Base-by-base conservation (phyloP, 2,888 invertebrate species). In the Drosophila recens region DNA sequence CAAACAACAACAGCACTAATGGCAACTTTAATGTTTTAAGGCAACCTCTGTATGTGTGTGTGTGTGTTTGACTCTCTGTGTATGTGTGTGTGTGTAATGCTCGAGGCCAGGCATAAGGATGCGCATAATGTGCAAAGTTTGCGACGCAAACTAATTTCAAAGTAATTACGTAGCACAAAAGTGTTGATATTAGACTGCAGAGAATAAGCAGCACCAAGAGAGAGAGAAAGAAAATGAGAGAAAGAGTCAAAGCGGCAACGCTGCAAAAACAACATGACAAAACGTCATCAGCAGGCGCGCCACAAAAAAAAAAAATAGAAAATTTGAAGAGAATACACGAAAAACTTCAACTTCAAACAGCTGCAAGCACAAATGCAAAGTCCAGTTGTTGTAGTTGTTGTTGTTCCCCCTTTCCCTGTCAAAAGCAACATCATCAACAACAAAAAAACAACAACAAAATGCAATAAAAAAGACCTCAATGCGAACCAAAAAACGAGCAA, bases 81-180 rank as follows among this genome's bases (percentile, higher is more conserved):
- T 70, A 40, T 49, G 51, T 68, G 15, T 59, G 59, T 72, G 53
- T 72, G 52, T 59, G 68, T 68, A 64, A 43, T 75, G 56, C 79
- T 63, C 56, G 58, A 57, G 68, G 74, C 63, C 69, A 73, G 70
- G 71, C 75, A 86, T 84, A 88, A 79, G 88, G 88, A 86, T 86
- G 89, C 87, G 89, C 87, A 81, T 87, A 85, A 90, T 81, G 89
- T 90, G 80, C 89, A 84, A 90, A 91, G 86, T 87, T 90, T 91
- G 83, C 82, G 78, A 80, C 86, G 85, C 87, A 90, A 90, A 90
- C 90, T 90, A 90, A 90, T 91, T 90, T 90, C 90, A 89, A 90
- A 90, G 91, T 90, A 91, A 90, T 90, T 90, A 91, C 88, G 82
- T 74, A 87, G 86, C 88, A 90, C 88, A 91, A 90, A 91, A 90